Conservation (phyloP, 2,113 vertebrate species). For the Gymnobelideus leadbeateri region DNA sequence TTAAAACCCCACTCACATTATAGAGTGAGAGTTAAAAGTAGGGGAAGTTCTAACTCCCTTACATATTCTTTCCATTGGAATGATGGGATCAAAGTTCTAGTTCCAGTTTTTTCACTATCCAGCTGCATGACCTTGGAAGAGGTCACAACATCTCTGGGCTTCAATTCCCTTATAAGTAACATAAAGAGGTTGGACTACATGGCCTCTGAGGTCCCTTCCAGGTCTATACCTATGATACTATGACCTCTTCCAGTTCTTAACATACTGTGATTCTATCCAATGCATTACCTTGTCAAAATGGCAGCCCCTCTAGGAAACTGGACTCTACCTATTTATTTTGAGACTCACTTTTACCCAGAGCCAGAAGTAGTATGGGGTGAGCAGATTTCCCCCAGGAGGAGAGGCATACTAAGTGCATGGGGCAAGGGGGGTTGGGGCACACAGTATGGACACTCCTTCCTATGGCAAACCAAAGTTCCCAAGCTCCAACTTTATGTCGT, state of each 20-base stretch:
- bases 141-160: not conserved
- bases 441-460: not conserved
- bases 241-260: not conserved
- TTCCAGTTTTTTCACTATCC: not conserved
- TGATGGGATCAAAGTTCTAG: not conserved
- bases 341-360: not conserved
- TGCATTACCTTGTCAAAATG: not conserved
- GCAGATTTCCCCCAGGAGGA: not conserved
- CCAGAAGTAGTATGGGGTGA: not conserved
- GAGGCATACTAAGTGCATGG: not conserved
- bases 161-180: not conserved
- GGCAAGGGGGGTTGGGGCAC: accelerated
- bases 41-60: not conserved
- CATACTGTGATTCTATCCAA: not conserved
- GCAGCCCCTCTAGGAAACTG: not conserved
- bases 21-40: not conserved
- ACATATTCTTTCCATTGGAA: not conserved
- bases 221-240: not conserved
- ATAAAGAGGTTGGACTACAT: not conserved
- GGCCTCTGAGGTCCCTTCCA: not conserved
- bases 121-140: not conserved
- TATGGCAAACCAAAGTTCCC: not conserved
- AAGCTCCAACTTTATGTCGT: not conserved
- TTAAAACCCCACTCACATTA: not conserved
- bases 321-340: not conserved